phyloP scores from a whole-genome alignment of 2,113 vertebrate species.

The Pituophis catenifer region DNA sequence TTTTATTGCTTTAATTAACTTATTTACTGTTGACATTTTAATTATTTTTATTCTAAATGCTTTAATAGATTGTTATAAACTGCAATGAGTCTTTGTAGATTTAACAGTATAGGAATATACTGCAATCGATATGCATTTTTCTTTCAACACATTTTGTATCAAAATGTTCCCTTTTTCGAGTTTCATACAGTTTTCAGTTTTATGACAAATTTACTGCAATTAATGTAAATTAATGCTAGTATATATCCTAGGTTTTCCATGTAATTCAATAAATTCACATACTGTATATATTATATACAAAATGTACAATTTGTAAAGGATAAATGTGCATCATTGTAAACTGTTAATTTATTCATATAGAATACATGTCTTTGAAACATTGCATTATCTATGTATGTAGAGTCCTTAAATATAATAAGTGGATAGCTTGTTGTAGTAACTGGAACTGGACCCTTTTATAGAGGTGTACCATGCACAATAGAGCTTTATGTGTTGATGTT shows the following conservation, averaged over 20 bases:
- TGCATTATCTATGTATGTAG: not conserved
- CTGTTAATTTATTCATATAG: not conserved
- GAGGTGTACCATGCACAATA: not conserved
- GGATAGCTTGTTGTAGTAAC: not conserved
- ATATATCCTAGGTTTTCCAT: slow-evolving; percentile 39
- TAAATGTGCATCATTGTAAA: not conserved
- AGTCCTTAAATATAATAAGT: slow-evolving; percentile 36
- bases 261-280: slow-evolving; percentile 56
- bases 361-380: not conserved
- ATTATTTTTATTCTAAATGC: not conserved
- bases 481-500: not conserved
- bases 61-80: not conserved
- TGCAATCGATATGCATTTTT: not conserved
- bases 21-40: not conserved
- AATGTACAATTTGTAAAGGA: slow-evolving; percentile 34
- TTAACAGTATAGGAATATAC: not conserved
- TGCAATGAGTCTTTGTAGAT: not conserved
- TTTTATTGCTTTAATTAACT: not conserved
- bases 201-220: not conserved
- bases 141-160: not conserved
- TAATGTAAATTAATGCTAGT: not conserved
- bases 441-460: not conserved
- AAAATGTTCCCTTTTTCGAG: not conserved
- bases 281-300: slow-evolving; percentile 37
- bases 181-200: not conserved